Conservation (phyloP, 2,797 vertebrate species). For the Scolopax rusticola region DNA sequence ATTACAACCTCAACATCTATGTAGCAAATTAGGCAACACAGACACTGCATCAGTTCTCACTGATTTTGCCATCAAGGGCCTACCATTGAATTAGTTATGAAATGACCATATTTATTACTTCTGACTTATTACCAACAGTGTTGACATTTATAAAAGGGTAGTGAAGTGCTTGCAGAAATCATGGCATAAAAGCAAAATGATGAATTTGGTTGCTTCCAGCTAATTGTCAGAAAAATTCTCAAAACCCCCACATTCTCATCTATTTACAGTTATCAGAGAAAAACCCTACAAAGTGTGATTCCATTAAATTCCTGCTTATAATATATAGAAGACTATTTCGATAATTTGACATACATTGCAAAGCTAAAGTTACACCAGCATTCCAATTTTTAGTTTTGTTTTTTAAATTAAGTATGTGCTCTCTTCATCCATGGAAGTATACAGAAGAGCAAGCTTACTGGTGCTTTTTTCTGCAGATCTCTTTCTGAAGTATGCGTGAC, state of each 20-base stretch:
- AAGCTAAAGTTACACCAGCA: background rate
- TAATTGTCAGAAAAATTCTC: background rate
- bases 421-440: background rate
- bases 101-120: background rate
- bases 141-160: background rate
- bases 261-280: background rate
- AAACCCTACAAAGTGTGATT: rapidly evolving
- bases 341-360: background rate
- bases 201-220: background rate
- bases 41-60: background rate
- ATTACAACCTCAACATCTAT: background rate
- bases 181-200: background rate
- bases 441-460: background rate
- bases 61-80: background rate
- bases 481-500: background rate
- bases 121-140: background rate
- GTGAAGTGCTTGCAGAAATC: background rate
- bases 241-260: background rate
- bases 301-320: background rate
- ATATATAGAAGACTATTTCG: background rate
- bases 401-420: background rate
- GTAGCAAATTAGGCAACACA: background rate
- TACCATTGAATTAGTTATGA: background rate
- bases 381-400: background rate
- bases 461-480: background rate